phyloP scores from a whole-genome alignment of 2,797 vertebrate species.

The Gymnodraco acuticeps region DNA sequence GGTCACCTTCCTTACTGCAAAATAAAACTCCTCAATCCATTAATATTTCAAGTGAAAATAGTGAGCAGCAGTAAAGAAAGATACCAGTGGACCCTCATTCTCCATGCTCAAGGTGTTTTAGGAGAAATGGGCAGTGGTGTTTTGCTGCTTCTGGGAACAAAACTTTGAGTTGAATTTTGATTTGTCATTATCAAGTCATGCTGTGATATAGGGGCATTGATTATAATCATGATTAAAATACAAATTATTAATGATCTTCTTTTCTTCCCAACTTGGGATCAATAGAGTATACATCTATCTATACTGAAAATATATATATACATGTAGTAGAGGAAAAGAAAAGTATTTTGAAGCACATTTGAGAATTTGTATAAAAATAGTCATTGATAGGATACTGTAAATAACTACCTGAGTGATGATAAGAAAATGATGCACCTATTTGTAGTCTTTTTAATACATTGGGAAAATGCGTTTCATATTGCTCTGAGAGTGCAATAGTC shows the following conservation, averaged over 20 bases:
- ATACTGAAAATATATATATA: neutral
- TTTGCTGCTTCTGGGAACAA: conserved; percentile 23
- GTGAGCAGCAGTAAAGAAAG: conserved; percentile 38
- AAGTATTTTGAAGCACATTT: too few relatives aligned
- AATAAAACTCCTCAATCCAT: conserved; percentile 74
- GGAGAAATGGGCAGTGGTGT: conserved; percentile 23
- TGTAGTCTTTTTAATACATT: neutral
- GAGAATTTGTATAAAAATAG: too few relatives aligned
- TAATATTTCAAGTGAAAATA: conserved; percentile 71
- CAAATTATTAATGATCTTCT: neutral
- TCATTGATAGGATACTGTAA: neutral
- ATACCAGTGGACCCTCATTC: conserved; percentile 27
- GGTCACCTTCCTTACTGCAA: conserved; percentile 73
- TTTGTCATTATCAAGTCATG: conserved; percentile 26
- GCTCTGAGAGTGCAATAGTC: neutral
- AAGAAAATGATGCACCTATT: neutral
- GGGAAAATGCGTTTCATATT: neutral
- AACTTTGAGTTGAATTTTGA: conserved; percentile 19
- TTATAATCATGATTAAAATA: conserved; percentile 13
- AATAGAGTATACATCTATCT: too few relatives aligned
- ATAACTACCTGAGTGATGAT: neutral
- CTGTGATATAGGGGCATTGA: conserved; percentile 15
- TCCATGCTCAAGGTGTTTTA: conserved; percentile 30
- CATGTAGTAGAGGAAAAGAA: neutral
- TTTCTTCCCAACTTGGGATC: too few relatives aligned